Base-by-base conservation (phyloP, 1,140 invertebrate species). In the Medauroidea extradentata region DNA sequence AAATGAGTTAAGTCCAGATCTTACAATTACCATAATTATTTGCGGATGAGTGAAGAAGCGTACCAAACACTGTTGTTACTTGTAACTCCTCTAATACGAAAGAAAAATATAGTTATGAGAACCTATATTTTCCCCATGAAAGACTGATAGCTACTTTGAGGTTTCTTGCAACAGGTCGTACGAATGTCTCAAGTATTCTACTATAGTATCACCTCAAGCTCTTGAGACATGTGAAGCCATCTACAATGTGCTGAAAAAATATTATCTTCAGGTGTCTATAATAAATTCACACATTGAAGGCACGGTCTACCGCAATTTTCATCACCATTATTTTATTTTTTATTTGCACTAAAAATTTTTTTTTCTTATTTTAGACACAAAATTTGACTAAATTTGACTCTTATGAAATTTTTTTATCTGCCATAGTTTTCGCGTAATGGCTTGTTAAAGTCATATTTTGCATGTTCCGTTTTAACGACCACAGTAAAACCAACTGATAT, bases 141-240 rank as follows among this genome's bases (percentile, higher is more conserved):
- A 67, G 65, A 60, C 57, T 66, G 53, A 56, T 52, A 44, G 66
- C 59, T 25, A 68, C 61, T 55, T 63, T 67, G 53, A 63, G 64
- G 60, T 66, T 64, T 64, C 57, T 67, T 38, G 59, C 66, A 60
- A 67, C 62, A 43, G 58, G 60, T 46, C 29, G 29, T 69, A 67
- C 54, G 66, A 69, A 64, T 68, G 75, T 66, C 56, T 74, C 23
- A 68, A 63, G 57, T 67, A 67, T 67, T 70, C 64, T 39, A 59
- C 64, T 56, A 59, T 69, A 18, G 72, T 74, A 58, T 73, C 70
- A 50, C 66, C 67, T 57, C 71, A 72, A 61, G 66, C 71, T 16
- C 59, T 72, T 46, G 50, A 74, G 69, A 73, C 66, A 29, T 71
- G 67, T 67, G 41, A 65, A 25, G 63, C 65, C 34, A 64, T 69